These are phyloP conservation scores for Caenorhabditis panamensis DNA, from an alignment of 2,888 invertebrate genomes.

Conservation along the genomic window DNA sequence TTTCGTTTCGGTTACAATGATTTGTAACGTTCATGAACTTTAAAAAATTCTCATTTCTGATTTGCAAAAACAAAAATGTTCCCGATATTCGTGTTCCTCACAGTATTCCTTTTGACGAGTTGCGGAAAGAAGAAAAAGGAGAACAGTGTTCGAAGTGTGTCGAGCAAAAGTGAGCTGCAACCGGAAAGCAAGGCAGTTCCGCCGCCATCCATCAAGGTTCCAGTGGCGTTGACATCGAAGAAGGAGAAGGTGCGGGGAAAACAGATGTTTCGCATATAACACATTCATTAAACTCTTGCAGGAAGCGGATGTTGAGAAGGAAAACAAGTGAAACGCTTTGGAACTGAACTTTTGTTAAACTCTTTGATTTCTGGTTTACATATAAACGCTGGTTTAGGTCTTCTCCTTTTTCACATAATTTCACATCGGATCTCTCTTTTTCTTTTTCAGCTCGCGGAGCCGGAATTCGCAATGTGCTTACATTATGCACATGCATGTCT, in stretches of 20 bases:
- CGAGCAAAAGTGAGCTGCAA: slow-evolving; percentile 5
- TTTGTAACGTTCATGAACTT: too few species aligned
- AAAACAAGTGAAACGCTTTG: slow-evolving; percentile 14
- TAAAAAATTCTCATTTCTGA: background rate
- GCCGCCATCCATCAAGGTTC: slow-evolving; percentile 13
- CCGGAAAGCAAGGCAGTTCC: slow-evolving; percentile 10
- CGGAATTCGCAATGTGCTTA: slow-evolving; percentile 15
- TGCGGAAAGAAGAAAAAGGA: slow-evolving; percentile 16
- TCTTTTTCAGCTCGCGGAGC: background rate
- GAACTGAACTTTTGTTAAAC: too few species aligned
- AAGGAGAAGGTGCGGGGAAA: background rate
- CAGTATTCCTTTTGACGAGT: background rate
- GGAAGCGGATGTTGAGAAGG: slow-evolving; percentile 15
- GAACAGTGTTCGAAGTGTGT: background rate
- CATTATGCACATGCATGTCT: slow-evolving; percentile 17
- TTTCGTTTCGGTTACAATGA: background rate
- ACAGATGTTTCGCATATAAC: background rate
- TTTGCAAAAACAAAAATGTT: slow-evolving; percentile 8
- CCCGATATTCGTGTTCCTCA: slow-evolving; percentile 6
- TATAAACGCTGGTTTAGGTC: too few species aligned
- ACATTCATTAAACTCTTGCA: background rate
- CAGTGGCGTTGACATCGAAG: background rate
- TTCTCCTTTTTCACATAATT: background rate
- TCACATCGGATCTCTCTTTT: background rate
- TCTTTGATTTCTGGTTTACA: too few species aligned